Evolutionary conservation across 2,888 invertebrate genomes (phyloP), one percentile per base, ranked within the genome.

Genomic region (Phaedon cochleariae): DNA sequence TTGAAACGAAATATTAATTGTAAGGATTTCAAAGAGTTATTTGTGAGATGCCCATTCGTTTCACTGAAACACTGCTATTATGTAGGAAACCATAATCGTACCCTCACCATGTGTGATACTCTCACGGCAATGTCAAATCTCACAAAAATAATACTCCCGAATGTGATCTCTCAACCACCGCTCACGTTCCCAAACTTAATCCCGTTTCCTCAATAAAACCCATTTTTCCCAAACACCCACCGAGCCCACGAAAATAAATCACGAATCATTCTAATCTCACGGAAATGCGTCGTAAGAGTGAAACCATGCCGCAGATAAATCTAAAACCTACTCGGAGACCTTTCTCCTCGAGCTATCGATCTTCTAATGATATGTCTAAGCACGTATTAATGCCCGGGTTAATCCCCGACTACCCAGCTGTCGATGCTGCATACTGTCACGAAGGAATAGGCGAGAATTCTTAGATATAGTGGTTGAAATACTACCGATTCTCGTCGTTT

Each of bases 291-390:
- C 59, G 65, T 41, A 49, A 62, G 59, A 66, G 59, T 59, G 53
- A 66, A 66, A 66, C 62, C 62, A 66, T 49, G 55, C 62, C 62
- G 59, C 49, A 66, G 59, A 66, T 66, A 66, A 66, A 66, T 62
- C 66, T 66, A 31, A 54, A 53, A 48, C 66, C 55, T 55, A 66
- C 66, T 62, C 55, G n/a, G 55, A 59, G 66, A 55, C 66, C 66
- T 66, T 66, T 66, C 62, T 59, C 66, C 37, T 49, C 54, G 59
- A 18, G 60, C 53, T 70, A 75, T 75, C 75, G 76, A 76, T 76
- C 74, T 74, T 67, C 55, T 49, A 71, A 73, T 71, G 70, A 73
- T 73, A 76, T 75, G 74, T 73, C 70, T 70, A 69, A 73, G 74
- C 76, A 76, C 76, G 76, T 75, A 73, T 73, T 72, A 62, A 69